A percentile compares a stretch with the other conserved stretches of the same genome.
These are phyloP conservation scores for Lasioglossum oenotherae DNA, from an alignment of 2,888 invertebrate species.

Conservation along the genomic window DNA sequence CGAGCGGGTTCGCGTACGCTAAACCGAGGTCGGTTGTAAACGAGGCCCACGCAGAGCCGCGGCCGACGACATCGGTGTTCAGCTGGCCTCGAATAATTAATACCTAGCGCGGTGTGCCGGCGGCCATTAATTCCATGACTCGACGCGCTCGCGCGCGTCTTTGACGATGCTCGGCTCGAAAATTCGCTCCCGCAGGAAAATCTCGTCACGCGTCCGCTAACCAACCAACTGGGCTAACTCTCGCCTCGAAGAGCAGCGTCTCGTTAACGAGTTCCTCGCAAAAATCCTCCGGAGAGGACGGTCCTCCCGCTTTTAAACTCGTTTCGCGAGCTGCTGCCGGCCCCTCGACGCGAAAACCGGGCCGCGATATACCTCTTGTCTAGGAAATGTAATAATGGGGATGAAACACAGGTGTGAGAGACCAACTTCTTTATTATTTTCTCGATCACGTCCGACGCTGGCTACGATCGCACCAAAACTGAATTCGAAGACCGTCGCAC, in stretches of 20 bases:
- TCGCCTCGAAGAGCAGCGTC: constrained; percentile 3
- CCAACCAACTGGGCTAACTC: background rate
- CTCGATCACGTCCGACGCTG: no score
- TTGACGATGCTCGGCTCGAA: constrained; percentile 46
- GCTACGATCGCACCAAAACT: no score
- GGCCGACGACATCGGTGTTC: constrained; percentile 48
- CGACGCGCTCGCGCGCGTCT: constrained; percentile 62
- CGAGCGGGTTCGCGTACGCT: background rate
- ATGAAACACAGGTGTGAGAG: no score
- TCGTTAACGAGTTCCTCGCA: constrained; percentile 11
- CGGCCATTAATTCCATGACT: constrained; percentile 72
- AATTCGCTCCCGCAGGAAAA: constrained; percentile 10
- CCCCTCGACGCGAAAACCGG: background rate
- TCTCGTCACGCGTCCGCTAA: background rate
- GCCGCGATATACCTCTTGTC: background rate
- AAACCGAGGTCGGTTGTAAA: background rate
- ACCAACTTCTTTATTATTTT: no score
- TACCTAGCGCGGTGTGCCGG: constrained; percentile 63
- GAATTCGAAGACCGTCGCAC: no score
- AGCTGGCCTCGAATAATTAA: constrained; percentile 70
- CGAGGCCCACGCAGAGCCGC: background rate
- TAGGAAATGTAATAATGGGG: no score
- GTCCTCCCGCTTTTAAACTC: background rate
- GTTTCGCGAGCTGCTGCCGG: background rate
- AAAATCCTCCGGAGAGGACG: background rate